These are phyloP conservation scores for Triplophysa tibetana DNA, from an alignment of 2,113 vertebrate genomes.

Conservation along the genomic window DNA sequence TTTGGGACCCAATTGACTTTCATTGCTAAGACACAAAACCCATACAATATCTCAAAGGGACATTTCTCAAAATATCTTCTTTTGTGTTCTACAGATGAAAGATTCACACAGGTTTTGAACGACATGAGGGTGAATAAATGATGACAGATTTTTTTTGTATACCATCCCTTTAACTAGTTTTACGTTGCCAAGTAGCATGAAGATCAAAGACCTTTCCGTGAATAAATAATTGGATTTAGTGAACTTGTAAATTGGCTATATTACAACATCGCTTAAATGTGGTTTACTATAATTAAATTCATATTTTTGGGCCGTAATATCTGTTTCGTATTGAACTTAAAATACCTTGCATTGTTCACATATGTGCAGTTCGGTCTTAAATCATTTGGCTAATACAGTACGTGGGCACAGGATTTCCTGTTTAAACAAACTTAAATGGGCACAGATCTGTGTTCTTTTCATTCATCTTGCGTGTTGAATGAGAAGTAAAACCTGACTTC, in stretches of 20 bases:
- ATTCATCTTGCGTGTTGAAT: not conserved
- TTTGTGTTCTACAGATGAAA: too few species aligned
- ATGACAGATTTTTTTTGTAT: too few species aligned
- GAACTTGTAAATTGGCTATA: not conserved
- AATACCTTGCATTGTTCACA: not conserved
- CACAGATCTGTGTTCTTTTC: not conserved
- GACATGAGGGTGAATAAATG: too few species aligned
- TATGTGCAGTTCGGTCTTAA: not conserved
- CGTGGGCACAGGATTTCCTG: constrained; percentile 19
- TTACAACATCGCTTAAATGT: not conserved
- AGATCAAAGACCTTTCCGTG: not conserved
- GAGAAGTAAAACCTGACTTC: not conserved
- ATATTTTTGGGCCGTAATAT: not conserved
- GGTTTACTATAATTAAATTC: not conserved
- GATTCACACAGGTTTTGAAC: too few species aligned
- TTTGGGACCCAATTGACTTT: too few species aligned
- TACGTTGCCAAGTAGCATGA: not conserved
- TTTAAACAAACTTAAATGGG: constrained; percentile 6
- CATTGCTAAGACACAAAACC: too few species aligned
- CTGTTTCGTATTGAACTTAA: not conserved
- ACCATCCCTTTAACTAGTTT: too few species aligned
- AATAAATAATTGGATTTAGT: not conserved
- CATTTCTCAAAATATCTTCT: too few species aligned
- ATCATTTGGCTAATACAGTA: not conserved
- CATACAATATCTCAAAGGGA: too few species aligned